These are phyloP conservation scores for Hemistola chrysoprasaria DNA, from an alignment of 2,888 invertebrate genomes.

Conservation along the genomic window DNA sequence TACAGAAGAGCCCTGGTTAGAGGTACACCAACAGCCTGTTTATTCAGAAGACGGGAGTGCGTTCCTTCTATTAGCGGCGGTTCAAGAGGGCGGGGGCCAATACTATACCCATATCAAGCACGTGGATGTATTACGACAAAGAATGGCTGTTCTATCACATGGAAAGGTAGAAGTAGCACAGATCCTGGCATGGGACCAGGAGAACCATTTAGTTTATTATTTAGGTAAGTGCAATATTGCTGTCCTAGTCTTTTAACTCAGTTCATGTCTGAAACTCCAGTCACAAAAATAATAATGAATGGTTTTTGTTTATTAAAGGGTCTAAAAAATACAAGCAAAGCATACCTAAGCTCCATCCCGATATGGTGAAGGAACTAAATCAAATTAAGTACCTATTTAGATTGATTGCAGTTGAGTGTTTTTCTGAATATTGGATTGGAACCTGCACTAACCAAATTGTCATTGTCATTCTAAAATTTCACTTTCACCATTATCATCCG, in stretches of 20 bases:
- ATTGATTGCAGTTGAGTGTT: conserved; percentile 67
- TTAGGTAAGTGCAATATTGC: conserved; percentile 60
- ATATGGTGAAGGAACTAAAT: conserved; percentile 67
- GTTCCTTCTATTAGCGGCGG: conserved; percentile 90
- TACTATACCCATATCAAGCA: conserved; percentile 95
- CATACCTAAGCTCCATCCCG: conserved; percentile 65
- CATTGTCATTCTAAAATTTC: conserved; percentile 38
- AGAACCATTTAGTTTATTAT: conserved; percentile 90
- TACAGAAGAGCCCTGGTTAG: conserved; percentile 92
- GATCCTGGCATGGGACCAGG: conserved; percentile 93
- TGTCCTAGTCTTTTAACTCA: no score
- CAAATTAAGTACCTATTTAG: conserved; percentile 79
- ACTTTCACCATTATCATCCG: conserved; percentile 25
- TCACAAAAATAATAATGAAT: conserved; percentile 12
- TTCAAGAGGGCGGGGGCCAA: conserved; percentile 92
- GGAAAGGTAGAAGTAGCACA: conserved; percentile 92
- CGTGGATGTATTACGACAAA: conserved; percentile 90
- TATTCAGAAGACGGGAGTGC: conserved; percentile 93
- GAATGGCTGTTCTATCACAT: conserved; percentile 92
- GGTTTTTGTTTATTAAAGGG: conserved; percentile 60
- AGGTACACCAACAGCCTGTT: conserved; percentile 91
- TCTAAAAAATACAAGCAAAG: conserved; percentile 60
- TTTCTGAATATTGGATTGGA: conserved; percentile 35
- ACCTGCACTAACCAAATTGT: conserved; percentile 41
- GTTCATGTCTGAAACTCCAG: no score